Percentiles rank a stretch among this genome's conserved stretches.
phyloP scores from a whole-genome alignment of 2,797 vertebrate genomes.

The Falco novaeseelandiae region DNA sequence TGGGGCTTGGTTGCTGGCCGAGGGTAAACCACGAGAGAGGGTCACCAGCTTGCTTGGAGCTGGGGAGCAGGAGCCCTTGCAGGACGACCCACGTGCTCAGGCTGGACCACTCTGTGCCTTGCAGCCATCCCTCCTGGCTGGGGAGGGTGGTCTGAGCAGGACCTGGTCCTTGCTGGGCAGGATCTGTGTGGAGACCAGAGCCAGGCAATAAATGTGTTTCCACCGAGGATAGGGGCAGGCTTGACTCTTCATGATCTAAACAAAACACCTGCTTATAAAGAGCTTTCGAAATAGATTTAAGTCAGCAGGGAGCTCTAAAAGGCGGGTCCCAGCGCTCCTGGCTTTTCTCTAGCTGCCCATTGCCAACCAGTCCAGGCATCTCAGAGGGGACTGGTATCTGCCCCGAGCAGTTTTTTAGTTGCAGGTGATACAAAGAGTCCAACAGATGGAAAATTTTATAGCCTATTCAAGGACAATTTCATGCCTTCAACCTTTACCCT shows the following conservation, averaged over 20 bases:
- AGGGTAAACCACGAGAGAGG: not conserved
- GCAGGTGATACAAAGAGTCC: not conserved
- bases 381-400: not conserved
- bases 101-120: rapidly evolving
- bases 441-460: not conserved
- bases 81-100: rapidly evolving
- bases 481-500: not conserved
- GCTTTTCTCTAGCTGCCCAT: not conserved
- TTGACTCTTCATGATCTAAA: not conserved
- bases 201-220: not conserved
- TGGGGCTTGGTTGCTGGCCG: no score
- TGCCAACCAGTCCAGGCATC: not conserved
- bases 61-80: not conserved
- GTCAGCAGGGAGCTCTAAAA: not conserved
- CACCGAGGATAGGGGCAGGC: not conserved
- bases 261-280: not conserved
- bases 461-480: not conserved
- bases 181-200: not conserved
- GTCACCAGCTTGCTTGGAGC: not conserved
- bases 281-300: not conserved
- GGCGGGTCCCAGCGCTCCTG: not conserved
- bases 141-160: not conserved
- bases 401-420: not conserved
- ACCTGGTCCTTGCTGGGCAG: not conserved
- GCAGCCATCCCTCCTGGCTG: not conserved